phyloP scores from a whole-genome alignment of 2,113 vertebrate genomes.

The Diphyllodes magnificus region DNA sequence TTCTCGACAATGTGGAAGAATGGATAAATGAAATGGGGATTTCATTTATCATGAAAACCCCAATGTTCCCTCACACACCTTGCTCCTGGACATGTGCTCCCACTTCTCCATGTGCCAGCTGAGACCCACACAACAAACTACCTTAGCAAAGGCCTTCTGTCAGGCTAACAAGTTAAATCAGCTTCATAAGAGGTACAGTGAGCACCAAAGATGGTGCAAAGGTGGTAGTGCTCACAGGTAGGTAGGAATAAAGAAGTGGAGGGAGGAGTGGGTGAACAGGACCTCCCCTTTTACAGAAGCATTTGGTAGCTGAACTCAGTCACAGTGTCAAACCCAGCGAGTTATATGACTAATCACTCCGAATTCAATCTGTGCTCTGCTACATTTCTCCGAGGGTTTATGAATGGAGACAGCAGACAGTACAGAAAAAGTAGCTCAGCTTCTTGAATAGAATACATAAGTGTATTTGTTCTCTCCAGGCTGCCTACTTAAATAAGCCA shows the following conservation, averaged over 20 bases:
- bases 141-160: neutral
- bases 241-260: neutral
- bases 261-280: neutral
- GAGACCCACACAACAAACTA: neutral
- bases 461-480: neutral
- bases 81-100: neutral
- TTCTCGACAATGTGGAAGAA: neutral
- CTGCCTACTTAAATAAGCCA: neutral
- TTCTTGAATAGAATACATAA: neutral
- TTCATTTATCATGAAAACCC: no score
- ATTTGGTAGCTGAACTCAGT: neutral
- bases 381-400: neutral
- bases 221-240: neutral
- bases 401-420: neutral
- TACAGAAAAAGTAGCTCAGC: neutral
- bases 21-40: neutral
- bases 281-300: neutral
- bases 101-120: neutral
- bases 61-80: neutral
- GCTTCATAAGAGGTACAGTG: neutral
- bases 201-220: neutral
- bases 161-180: neutral
- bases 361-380: neutral
- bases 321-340: neutral
- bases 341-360: neutral